Percentiles rank a stretch among this genome's conserved stretches.
Evolutionary conservation across 2,797 vertebrate species (phyloP).

Genomic region (Arnoldichthys spilopterus): DNA sequence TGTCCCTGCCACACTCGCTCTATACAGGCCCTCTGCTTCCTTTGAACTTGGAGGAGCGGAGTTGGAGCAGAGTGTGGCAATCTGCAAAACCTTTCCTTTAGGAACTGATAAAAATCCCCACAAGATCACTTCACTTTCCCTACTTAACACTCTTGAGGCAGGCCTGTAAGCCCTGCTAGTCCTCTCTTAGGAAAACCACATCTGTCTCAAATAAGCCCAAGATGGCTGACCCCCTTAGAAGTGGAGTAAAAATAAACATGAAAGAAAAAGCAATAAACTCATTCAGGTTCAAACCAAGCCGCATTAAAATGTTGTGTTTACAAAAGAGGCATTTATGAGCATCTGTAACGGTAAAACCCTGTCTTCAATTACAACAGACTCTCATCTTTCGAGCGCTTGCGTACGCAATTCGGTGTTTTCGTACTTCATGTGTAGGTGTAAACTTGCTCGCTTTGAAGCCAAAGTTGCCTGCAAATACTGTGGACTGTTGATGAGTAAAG

Average conservation of each 20-base stretch:
- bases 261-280: conserved; percentile 50
- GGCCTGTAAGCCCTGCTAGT: background rate
- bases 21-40: background rate
- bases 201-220: conserved; percentile 54
- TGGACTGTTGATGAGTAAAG: background rate
- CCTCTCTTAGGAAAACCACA: conserved; percentile 46
- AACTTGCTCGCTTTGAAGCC: background rate
- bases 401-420: background rate
- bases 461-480: background rate
- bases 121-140: background rate
- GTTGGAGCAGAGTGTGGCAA: background rate
- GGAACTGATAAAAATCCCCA: conserved; percentile 11
- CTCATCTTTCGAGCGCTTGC: background rate
- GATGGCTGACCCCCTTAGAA: conserved; percentile 27
- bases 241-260: conserved; percentile 54
- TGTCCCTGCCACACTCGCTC: conserved; percentile 5
- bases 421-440: background rate
- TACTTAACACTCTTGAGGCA: conserved; percentile 1
- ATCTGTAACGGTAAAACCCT: conserved; percentile 1
- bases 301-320: conserved; percentile 28
- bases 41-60: background rate
- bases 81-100: background rate
- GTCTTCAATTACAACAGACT: background rate
- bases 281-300: conserved; percentile 50
- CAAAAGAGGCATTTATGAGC: conserved; percentile 24